Conservation (phyloP, 35 echinoderm and acorn worm genomes). For the Lytechinus pictus region DNA sequence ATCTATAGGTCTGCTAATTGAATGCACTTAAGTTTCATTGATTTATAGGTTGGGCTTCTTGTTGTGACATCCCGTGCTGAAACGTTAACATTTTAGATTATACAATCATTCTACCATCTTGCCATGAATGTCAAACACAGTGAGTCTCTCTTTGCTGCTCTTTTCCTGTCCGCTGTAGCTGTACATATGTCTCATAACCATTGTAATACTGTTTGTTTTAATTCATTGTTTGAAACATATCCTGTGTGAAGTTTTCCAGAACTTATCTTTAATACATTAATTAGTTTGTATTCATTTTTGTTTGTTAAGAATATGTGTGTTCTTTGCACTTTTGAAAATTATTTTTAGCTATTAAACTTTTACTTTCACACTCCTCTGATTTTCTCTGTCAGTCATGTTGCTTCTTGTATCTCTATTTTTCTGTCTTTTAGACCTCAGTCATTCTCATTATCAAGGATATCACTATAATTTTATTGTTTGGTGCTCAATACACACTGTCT, state of each 20-base stretch:
- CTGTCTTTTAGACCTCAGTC: neutral
- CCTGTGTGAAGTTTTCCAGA: neutral
- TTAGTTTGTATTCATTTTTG: neutral
- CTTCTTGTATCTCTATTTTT: neutral
- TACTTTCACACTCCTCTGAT: neutral
- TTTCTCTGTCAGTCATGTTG: neutral
- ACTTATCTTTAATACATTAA: neutral
- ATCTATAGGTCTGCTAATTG: slow-evolving; percentile 12
- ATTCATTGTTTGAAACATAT: neutral
- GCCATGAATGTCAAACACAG: neutral
- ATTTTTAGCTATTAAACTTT: too few species aligned
- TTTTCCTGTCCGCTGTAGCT: neutral
- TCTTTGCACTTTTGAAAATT: too few species aligned
- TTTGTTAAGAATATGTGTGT: neutral
- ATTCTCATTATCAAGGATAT: neutral
- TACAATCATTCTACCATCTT: slow-evolving; percentile 13
- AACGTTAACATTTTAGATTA: slow-evolving; percentile 20
- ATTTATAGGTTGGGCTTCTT: neutral
- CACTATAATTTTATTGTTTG: too few species aligned
- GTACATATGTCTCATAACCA: neutral
- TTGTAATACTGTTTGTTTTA: neutral
- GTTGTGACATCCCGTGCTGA: neutral
- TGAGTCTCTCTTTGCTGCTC: neutral
- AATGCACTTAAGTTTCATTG: slow-evolving; percentile 19
- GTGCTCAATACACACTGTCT: too few species aligned